phyloP scores from a whole-genome alignment of 2,113 vertebrate genomes.

The Camelus bactrianus region DNA sequence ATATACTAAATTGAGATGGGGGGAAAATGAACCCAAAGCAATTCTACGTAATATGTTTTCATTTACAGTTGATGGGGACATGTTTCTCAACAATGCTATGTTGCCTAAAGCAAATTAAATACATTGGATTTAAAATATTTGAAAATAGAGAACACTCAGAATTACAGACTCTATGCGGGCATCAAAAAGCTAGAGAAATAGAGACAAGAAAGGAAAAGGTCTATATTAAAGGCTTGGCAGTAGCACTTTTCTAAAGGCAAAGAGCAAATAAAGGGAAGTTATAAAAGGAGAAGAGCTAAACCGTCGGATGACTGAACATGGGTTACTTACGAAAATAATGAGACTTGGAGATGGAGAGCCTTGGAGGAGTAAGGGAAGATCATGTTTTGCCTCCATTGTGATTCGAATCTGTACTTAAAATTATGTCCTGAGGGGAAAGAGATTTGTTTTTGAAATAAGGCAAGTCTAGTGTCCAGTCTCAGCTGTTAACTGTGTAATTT shows the following conservation, averaged over 20 bases:
- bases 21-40: slow-evolving; percentile 36
- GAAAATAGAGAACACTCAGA: slow-evolving; percentile 28
- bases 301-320: background rate
- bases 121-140: slow-evolving; percentile 47
- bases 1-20: slow-evolving; percentile 42
- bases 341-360: background rate
- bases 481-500: background rate
- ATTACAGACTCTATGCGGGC: background rate
- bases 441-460: background rate
- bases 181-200: background rate
- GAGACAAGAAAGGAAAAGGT: background rate
- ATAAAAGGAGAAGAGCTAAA: background rate
- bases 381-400: background rate
- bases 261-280: background rate
- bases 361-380: background rate
- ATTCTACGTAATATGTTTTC: background rate
- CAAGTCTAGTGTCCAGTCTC: background rate
- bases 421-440: background rate
- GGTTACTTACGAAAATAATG: slow-evolving; percentile 25
- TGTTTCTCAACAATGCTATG: slow-evolving; percentile 31
- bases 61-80: background rate
- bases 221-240: background rate
- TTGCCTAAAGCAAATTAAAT: slow-evolving; percentile 55
- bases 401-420: background rate
- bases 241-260: background rate